These are phyloP conservation scores for Furnarius figulus DNA, from an alignment of 2,113 vertebrate species.

Conservation along the genomic window DNA sequence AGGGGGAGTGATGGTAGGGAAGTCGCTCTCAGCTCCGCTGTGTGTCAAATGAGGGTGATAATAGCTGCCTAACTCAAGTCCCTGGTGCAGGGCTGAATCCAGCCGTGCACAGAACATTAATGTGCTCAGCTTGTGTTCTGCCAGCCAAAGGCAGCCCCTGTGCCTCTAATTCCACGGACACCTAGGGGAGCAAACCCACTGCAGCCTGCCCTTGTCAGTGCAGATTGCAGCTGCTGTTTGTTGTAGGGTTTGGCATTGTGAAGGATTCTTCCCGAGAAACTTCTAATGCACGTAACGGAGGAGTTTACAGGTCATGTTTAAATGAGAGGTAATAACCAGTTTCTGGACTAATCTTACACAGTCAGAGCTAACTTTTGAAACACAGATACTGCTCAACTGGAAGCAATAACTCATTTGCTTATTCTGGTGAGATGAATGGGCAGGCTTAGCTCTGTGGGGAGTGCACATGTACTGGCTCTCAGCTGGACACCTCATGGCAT, in stretches of 20 bases:
- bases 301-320: not conserved
- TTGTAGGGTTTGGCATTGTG: not conserved
- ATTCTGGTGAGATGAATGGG: not conserved
- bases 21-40: not conserved
- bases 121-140: not conserved
- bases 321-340: not conserved
- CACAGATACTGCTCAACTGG: not conserved
- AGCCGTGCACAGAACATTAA: not conserved
- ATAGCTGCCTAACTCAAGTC: not conserved
- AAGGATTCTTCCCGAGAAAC: not conserved
- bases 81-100: not conserved
- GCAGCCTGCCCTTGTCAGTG: not conserved
- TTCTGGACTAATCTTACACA: not conserved
- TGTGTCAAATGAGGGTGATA: not conserved
- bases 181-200: not conserved
- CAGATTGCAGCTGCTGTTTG: not conserved
- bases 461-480: not conserved
- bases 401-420: not conserved
- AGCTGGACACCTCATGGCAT: not conserved
- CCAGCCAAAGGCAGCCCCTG: not conserved
- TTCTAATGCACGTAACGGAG: rapidly evolving
- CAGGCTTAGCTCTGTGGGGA: not conserved
- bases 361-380: not conserved
- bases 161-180: not conserved
- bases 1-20: not conserved